phyloP scores from a whole-genome alignment of 2,888 invertebrate species.

The Caenorhabditis angaria region DNA sequence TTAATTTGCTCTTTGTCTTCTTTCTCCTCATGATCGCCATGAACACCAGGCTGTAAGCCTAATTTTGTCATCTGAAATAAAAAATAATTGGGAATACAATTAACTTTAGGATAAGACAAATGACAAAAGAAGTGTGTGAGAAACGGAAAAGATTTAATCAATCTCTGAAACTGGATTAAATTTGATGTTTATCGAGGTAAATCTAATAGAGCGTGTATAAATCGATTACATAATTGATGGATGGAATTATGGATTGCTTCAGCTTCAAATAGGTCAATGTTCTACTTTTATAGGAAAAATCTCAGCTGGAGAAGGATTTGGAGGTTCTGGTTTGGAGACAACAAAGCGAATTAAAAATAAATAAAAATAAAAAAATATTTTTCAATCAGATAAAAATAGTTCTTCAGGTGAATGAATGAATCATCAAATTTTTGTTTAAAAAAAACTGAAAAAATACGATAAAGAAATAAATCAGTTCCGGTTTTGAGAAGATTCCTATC shows the following conservation, averaged over 20 bases:
- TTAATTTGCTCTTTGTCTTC: slow-evolving; percentile 44
- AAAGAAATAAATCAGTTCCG: no score
- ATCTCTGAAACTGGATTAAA: neutral
- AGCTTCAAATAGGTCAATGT: neutral
- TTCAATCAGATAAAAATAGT: no score
- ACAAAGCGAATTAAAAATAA: no score
- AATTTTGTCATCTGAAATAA: slow-evolving; percentile 53
- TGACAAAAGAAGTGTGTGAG: neutral
- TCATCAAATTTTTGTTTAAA: no score
- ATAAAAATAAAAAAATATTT: no score
- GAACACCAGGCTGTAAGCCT: slow-evolving; percentile 48
- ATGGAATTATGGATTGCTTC: neutral
- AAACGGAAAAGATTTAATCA: neutral
- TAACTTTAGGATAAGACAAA: neutral
- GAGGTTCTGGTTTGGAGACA: no score
- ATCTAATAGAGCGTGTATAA: neutral
- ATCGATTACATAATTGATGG: neutral
- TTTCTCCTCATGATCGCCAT: slow-evolving; percentile 36
- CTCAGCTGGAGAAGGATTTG: neutral
- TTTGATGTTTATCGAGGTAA: neutral
- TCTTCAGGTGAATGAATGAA: no score
- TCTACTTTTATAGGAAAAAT: neutral
- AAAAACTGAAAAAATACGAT: no score
- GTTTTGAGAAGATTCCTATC: no score
- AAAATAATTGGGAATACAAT: no score